These are phyloP conservation scores for Tiliqua scincoides DNA, from an alignment of 2,113 vertebrate genomes.

Conservation along the genomic window DNA sequence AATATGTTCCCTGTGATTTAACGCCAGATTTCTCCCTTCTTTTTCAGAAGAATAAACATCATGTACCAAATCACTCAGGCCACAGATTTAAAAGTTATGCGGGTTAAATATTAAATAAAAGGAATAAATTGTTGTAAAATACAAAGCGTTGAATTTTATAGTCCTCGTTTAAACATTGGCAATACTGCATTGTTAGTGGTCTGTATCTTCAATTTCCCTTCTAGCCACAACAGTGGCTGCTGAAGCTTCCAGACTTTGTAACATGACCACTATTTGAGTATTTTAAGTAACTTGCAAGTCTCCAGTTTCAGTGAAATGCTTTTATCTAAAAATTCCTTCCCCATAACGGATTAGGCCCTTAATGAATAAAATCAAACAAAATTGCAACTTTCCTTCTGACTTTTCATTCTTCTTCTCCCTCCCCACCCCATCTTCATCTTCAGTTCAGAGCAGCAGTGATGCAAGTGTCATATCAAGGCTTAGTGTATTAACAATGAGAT, in stretches of 20 bases:
- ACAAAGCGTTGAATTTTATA: conserved; percentile 32
- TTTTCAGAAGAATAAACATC: not conserved
- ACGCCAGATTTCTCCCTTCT: not conserved
- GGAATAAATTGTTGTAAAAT: conserved; percentile 16
- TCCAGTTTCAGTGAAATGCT: conserved; percentile 5
- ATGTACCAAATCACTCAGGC: not conserved
- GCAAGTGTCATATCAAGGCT: not conserved
- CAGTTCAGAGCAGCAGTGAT: conserved; percentile 3
- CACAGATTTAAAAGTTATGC: conserved; percentile 34
- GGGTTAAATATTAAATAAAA: conserved; percentile 29
- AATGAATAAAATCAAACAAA: not conserved
- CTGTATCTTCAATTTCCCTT: conserved; percentile 28
- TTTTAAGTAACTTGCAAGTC: conserved; percentile 13
- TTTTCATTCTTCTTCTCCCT: not conserved
- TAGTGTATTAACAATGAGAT: conserved; percentile 8
- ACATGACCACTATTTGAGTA: conserved; percentile 12
- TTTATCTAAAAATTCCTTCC: not conserved
- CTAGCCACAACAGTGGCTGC: conserved; percentile 37
- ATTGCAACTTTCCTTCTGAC: not conserved
- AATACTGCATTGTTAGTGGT: conserved; percentile 28
- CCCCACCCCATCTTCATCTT: not conserved
- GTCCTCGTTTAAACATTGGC: conserved; percentile 29
- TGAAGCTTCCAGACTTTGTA: conserved; percentile 1
- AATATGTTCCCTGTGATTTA: not conserved
- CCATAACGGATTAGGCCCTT: not conserved